Conservation (phyloP, 2,113 vertebrate genomes). For the Heterotilapia buettikoferi region DNA sequence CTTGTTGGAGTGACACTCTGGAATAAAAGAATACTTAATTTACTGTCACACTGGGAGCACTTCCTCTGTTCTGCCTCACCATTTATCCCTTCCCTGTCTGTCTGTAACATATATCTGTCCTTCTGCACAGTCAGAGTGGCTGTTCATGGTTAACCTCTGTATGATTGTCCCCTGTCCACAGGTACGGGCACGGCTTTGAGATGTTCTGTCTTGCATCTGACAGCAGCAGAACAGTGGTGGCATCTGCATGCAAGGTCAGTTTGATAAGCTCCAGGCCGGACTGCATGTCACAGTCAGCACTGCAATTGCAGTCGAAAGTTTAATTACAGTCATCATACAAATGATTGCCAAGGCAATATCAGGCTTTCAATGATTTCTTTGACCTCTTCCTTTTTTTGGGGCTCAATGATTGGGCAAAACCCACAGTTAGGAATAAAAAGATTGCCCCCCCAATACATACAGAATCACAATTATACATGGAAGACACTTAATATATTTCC, state of each 20-base stretch:
- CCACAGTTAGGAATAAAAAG: background rate
- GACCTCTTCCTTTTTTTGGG: background rate
- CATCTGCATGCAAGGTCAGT: constrained; percentile 95
- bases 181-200: constrained; percentile 97
- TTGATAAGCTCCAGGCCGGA: constrained; percentile 66
- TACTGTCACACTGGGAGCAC: background rate
- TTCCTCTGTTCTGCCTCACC: background rate
- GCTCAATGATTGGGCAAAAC: background rate
- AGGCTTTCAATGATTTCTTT: background rate
- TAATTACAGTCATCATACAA: background rate
- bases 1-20: background rate
- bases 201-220: constrained; percentile 91
- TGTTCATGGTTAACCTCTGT: background rate
- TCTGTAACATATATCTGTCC: background rate
- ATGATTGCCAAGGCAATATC: background rate
- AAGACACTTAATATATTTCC: background rate
- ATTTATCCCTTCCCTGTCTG: background rate
- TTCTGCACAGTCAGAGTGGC: background rate
- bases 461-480: background rate
- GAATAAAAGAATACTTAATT: constrained; percentile 11
- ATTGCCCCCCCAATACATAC: background rate
- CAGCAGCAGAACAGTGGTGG: constrained; percentile 78
- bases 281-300: background rate
- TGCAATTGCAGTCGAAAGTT: background rate
- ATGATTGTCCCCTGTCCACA: constrained; percentile 44